Percentiles rank a stretch among this genome's conserved stretches.
Evolutionary conservation across 2,797 vertebrate genomes (phyloP).

Genomic region (Catharus ustulatus): DNA sequence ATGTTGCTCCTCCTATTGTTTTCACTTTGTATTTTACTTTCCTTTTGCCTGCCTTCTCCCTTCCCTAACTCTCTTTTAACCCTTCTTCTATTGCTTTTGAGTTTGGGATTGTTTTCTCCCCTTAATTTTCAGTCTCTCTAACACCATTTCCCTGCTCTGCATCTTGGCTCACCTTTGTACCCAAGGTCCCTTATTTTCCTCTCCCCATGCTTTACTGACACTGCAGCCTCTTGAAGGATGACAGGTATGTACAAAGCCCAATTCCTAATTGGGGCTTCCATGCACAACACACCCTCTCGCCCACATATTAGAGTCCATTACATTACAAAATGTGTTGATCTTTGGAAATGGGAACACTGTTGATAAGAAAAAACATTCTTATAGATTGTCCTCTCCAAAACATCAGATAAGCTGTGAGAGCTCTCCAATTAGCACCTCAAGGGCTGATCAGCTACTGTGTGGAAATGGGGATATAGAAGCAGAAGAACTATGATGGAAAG

Average conservation of each 20-base stretch:
- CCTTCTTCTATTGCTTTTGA: not conserved
- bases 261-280: not conserved
- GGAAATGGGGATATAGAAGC: not conserved
- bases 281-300: not conserved
- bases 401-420: not conserved
- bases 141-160: not conserved
- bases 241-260: not conserved
- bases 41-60: not conserved
- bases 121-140: not conserved
- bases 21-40: not conserved
- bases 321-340: not conserved
- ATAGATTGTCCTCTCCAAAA: not conserved
- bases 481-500: not conserved
- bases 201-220: not conserved
- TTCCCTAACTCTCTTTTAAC: not conserved
- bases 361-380: not conserved
- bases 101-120: not conserved
- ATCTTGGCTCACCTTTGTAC: not conserved
- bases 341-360: not conserved
- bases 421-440: not conserved
- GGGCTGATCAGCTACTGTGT: not conserved
- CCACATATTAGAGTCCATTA: not conserved
- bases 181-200: not conserved
- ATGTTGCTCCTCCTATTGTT: not conserved
- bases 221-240: not conserved